phyloP scores from a whole-genome alignment of 2,888 invertebrate genomes.

The Sarcophaga subvicina region DNA sequence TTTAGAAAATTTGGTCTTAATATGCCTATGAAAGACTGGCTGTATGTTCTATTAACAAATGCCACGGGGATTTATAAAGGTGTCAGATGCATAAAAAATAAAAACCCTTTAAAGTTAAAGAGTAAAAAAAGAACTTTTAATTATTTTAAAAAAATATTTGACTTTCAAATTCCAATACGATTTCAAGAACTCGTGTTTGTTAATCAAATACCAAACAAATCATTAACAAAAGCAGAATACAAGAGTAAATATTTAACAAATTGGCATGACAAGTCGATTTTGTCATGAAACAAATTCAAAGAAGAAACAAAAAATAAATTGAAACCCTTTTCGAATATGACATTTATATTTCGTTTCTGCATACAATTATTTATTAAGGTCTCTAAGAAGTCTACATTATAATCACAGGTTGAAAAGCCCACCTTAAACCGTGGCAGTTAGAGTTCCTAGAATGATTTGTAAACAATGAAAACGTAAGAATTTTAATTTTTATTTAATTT shows the following conservation, averaged over 20 bases:
- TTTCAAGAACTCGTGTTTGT: neutral
- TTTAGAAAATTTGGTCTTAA: no score
- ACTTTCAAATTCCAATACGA: neutral
- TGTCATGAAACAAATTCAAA: neutral
- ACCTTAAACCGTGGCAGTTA: conserved; percentile 10
- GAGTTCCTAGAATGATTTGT: conserved; percentile 50
- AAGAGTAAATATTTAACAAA: neutral
- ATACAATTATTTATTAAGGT: neutral
- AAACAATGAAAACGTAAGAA: conserved; percentile 57
- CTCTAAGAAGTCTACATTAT: neutral
- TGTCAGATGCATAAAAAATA: neutral
- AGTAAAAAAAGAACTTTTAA: neutral
- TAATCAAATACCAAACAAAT: neutral
- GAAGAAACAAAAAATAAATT: neutral
- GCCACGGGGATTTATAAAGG: no score
- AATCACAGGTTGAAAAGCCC: neutral
- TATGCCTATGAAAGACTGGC: no score
- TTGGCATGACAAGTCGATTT: neutral
- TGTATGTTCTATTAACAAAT: no score
- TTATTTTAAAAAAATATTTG: neutral
- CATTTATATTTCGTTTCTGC: conserved; percentile 32
- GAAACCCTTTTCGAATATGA: conserved; percentile 46
- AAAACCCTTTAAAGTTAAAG: neutral
- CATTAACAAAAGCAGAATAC: neutral
- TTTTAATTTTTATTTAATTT: conserved; percentile 60